Conservation (phyloP, 2,888 invertebrate species). For the Aricia artaxerxes region DNA sequence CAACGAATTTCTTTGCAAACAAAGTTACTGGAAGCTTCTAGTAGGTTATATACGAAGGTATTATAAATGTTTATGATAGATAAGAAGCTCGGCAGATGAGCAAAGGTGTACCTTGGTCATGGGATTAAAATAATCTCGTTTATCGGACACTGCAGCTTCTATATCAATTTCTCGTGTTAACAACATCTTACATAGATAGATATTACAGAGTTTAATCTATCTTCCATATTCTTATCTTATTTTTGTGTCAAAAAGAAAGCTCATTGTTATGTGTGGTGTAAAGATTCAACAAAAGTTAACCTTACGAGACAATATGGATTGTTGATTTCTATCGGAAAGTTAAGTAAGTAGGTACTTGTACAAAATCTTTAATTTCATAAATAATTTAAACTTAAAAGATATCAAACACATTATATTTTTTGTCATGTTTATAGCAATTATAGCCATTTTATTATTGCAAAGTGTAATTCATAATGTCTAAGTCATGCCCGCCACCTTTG, state of each 20-base stretch:
- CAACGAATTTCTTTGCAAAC: neutral
- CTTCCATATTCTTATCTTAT: neutral
- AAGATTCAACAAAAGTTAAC: neutral
- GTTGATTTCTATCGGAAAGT: neutral
- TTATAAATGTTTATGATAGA: conserved; percentile 19
- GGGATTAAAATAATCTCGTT: conserved; percentile 22
- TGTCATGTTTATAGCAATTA: neutral
- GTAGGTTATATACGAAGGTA: neutral
- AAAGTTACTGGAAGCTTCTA: neutral
- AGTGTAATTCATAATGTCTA: conserved; percentile 8
- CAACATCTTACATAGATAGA: neutral
- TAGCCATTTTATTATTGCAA: neutral
- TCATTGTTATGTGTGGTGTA: neutral
- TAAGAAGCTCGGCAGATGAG: conserved; percentile 7
- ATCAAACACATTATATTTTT: neutral
- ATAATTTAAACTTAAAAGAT: neutral
- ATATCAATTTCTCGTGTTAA: neutral
- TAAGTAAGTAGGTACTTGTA: neutral
- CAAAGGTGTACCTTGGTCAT: neutral
- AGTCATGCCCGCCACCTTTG: neutral
- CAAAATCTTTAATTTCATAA: neutral
- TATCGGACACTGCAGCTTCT: conserved; percentile 19
- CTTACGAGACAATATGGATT: neutral
- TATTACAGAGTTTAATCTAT: conserved; percentile 4
- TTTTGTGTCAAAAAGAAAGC: neutral